These are phyloP conservation scores for Aporophyla nigra DNA, from an alignment of 2,888 invertebrate species.

Conservation along the genomic window DNA sequence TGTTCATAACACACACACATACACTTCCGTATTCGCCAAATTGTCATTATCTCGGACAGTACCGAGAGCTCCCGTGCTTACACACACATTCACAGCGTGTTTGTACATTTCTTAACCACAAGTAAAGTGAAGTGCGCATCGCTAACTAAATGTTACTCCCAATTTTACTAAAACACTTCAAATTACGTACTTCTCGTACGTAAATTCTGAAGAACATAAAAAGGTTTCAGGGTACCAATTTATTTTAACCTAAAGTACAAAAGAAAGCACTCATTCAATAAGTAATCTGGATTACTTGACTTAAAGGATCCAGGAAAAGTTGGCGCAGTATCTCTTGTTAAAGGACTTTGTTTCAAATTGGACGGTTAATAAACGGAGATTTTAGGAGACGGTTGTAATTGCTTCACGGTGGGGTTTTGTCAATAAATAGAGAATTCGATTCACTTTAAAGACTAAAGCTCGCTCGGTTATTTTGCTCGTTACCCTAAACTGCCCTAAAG, in stretches of 20 bases:
- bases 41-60: neutral
- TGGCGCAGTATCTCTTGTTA: constrained; percentile 35
- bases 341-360: constrained; percentile 52
- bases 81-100: neutral
- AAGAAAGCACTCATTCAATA: constrained; percentile 59
- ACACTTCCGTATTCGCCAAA: neutral
- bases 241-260: constrained; percentile 50
- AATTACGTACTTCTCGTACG: constrained; percentile 25
- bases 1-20: neutral
- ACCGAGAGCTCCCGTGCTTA: neutral
- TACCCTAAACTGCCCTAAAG: neutral
- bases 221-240: constrained; percentile 47
- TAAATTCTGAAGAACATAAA: constrained; percentile 39
- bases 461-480: neutral
- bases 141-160: neutral
- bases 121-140: neutral
- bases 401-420: constrained; percentile 2
- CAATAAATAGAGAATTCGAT: constrained; percentile 14
- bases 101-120: neutral
- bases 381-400: constrained; percentile 31
- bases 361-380: constrained; percentile 37
- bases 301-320: constrained; percentile 43
- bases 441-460: neutral
- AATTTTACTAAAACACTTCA: constrained; percentile 41
- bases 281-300: constrained; percentile 44